Conservation (phyloP, 2,797 vertebrate genomes). For the Avahi laniger region DNA sequence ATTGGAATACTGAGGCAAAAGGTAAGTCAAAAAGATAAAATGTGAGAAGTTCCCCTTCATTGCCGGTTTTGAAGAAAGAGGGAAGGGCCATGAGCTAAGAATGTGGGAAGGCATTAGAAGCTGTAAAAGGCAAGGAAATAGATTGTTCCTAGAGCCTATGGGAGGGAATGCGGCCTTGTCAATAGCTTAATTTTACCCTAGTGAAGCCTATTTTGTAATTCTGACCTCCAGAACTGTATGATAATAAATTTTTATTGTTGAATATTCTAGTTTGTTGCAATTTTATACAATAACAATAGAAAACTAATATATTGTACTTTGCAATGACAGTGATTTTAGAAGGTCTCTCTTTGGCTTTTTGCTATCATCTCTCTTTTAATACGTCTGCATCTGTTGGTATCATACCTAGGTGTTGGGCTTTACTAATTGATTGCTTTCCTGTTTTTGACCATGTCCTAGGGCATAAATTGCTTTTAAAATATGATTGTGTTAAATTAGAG, state of each 20-base stretch:
- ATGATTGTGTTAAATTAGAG: not conserved
- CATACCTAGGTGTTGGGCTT: not conserved
- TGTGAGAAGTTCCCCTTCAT: not conserved
- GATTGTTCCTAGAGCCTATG: not conserved
- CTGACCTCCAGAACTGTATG: not conserved
- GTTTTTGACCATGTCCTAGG: not conserved
- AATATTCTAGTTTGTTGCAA: not conserved
- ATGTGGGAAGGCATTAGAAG: not conserved
- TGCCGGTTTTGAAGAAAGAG: not conserved
- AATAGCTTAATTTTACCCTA: not conserved
- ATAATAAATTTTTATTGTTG: not conserved
- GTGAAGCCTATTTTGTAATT: not conserved
- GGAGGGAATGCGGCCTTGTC: not conserved
- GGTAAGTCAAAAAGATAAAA: not conserved
- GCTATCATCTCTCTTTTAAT: not conserved
- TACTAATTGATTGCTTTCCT: not conserved
- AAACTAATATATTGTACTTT: not conserved
- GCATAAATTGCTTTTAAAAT: not conserved
- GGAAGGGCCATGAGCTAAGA: not conserved
- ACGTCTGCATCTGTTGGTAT: not conserved
- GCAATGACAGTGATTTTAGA: not conserved
- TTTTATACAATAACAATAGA: not conserved
- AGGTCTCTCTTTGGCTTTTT: not conserved
- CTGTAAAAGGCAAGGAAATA: not conserved
- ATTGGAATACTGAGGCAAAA: not conserved